phyloP scores from a whole-genome alignment of 2,888 invertebrate species.

The Lacanobia oleracea region DNA sequence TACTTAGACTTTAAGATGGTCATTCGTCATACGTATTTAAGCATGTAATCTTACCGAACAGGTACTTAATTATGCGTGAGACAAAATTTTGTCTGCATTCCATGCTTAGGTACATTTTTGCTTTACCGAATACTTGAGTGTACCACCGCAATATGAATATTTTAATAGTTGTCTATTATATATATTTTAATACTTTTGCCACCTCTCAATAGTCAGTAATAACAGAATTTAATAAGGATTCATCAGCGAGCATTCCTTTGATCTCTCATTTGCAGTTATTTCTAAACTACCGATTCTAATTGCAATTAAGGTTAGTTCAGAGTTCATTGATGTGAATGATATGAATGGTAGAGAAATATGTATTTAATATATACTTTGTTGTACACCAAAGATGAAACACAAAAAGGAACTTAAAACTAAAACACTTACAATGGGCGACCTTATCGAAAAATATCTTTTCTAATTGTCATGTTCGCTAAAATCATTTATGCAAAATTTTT shows the following conservation, averaged over 20 bases:
- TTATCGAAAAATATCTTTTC: too few relatives aligned
- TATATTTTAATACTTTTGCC: neutral
- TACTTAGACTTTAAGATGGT: neutral
- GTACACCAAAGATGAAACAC: too few relatives aligned
- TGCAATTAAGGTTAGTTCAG: neutral
- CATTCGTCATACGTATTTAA: constrained; percentile 5
- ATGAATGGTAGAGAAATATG: neutral
- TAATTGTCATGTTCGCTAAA: neutral
- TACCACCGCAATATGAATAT: neutral
- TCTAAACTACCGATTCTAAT: constrained; percentile 5
- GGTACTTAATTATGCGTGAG: constrained; percentile 14
- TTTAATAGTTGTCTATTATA: too few relatives aligned
- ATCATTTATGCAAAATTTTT: neutral
- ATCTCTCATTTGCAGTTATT: neutral
- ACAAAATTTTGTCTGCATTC: constrained; percentile 5
- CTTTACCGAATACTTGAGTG: neutral
- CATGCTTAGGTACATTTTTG: neutral
- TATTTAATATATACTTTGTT: constrained; percentile 3
- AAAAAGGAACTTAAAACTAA: too few relatives aligned
- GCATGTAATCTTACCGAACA: constrained; percentile 9
- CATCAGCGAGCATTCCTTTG: constrained; percentile 7
- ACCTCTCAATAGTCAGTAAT: neutral
- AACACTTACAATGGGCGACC: too few relatives aligned
- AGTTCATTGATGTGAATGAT: neutral
- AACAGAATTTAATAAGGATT: constrained; percentile 8